A percentile compares a stretch with the other conserved stretches of the same genome.
These are phyloP conservation scores for Sceloporus tristichus DNA, from an alignment of 2,113 vertebrate genomes.

Conservation along the genomic window DNA sequence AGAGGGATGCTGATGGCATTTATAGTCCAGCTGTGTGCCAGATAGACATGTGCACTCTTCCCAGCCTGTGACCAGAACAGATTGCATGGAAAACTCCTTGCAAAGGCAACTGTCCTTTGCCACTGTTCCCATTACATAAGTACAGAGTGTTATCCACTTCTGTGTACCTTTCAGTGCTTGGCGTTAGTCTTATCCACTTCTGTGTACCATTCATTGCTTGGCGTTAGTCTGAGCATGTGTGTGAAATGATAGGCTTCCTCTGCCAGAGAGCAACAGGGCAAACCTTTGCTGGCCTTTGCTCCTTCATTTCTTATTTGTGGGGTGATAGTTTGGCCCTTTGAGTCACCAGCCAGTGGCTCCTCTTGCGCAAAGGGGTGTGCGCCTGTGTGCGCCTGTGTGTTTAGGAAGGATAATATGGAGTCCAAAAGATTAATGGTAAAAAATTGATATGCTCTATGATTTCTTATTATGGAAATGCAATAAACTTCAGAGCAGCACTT, in stretches of 20 bases:
- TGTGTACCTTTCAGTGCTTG: too few species aligned
- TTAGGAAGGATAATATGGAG: constrained; percentile 51
- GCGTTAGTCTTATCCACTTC: too few species aligned
- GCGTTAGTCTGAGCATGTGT: too few species aligned
- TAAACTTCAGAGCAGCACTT: constrained; percentile 72
- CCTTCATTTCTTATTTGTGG: not conserved
- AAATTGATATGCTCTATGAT: constrained; percentile 60
- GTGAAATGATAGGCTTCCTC: not conserved
- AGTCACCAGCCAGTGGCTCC: constrained; percentile 12
- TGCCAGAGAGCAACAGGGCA: not conserved
- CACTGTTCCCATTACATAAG: too few species aligned
- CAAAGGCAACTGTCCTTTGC: too few species aligned
- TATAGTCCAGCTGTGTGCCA: too few species aligned
- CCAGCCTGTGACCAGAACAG: too few species aligned
- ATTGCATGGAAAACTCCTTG: too few species aligned
- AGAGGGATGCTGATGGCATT: too few species aligned
- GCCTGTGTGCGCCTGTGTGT: constrained; percentile 34
- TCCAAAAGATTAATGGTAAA: constrained; percentile 60
- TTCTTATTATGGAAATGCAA: constrained; percentile 75
- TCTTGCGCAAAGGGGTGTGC: constrained; percentile 30
- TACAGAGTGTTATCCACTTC: too few species aligned
- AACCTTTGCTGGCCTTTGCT: not conserved
- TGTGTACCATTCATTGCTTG: too few species aligned
- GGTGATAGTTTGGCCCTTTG: not conserved
- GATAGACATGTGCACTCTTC: too few species aligned